Evolutionary conservation across 2,113 vertebrate genomes (phyloP).

Genomic region (Corapipo altera): DNA sequence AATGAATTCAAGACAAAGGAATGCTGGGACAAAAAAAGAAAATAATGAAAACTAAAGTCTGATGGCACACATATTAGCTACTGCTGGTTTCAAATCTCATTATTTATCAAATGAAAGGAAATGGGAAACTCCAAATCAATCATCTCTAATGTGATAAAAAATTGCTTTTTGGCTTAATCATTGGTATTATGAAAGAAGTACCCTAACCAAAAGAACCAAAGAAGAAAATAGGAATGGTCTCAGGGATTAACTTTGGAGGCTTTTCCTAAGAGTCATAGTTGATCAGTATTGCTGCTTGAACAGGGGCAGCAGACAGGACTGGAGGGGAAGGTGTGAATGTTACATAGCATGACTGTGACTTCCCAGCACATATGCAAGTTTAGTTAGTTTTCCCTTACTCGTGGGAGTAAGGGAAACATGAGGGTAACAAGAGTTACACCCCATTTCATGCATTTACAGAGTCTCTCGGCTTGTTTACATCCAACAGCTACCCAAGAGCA

Average conservation of each 20-base stretch:
- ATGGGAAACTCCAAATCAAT: neutral
- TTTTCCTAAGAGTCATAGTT: neutral
- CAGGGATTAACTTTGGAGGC: neutral
- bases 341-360: accelerated
- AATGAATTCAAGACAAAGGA: neutral
- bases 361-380: neutral
- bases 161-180: neutral
- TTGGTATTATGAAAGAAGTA: neutral
- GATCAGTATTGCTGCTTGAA: neutral
- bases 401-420: no score
- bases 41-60: neutral
- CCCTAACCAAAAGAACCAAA: neutral
- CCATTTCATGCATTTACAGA: neutral
- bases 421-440: neutral
- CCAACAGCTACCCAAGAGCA: neutral
- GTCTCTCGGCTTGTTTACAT: neutral
- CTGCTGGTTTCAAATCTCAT: neutral
- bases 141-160: neutral
- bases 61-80: neutral
- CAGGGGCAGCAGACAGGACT: accelerated
- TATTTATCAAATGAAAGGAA: neutral
- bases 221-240: neutral
- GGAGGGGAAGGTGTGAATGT: neutral
- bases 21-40: neutral
- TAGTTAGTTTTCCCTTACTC: neutral